phyloP scores from a whole-genome alignment of 2,888 invertebrate species.

The Lycia hirtaria region DNA sequence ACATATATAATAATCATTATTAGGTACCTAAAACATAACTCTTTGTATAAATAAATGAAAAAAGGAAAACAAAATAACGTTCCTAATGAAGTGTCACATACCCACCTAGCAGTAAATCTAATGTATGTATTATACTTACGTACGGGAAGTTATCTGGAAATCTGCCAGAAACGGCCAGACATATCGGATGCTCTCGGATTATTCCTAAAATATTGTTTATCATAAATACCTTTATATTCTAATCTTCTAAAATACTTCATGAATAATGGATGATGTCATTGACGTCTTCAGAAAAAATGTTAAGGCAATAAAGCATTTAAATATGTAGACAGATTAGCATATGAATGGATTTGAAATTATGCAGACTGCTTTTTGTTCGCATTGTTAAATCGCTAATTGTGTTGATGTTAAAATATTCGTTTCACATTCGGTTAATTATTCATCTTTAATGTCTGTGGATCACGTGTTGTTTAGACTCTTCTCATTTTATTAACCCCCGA shows the following conservation, averaged over 20 bases:
- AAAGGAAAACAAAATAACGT: conserved; percentile 49
- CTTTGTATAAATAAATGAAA: conserved; percentile 20
- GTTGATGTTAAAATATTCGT: conserved; percentile 17
- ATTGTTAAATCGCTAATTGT: conserved; percentile 27
- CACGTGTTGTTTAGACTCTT: neutral
- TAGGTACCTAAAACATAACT: too few relatives aligned
- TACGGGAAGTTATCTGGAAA: conserved; percentile 45
- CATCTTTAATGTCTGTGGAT: neutral
- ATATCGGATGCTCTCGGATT: conserved; percentile 43
- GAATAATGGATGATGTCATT: conserved; percentile 48
- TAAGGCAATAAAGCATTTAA: conserved; percentile 24
- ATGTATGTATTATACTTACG: conserved; percentile 33
- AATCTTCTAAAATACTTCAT: conserved; percentile 39
- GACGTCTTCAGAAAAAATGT: conserved; percentile 39
- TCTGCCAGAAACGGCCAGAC: conserved; percentile 57
- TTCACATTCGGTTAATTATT: conserved; percentile 14
- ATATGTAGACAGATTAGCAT: conserved; percentile 32
- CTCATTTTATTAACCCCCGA: neutral
- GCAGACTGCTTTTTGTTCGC: conserved; percentile 25
- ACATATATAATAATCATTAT: too few relatives aligned
- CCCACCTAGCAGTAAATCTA: conserved; percentile 48
- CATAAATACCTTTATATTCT: conserved; percentile 39
- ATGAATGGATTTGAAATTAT: conserved; percentile 29
- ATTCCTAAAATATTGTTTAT: conserved; percentile 47
- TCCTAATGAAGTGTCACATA: conserved; percentile 51